A percentile compares a stretch with the other conserved stretches of the same genome.
These are phyloP conservation scores for Xestoiulus laeticollis DNA, from an alignment of 2,888 invertebrate genomes.

Conservation along the genomic window DNA sequence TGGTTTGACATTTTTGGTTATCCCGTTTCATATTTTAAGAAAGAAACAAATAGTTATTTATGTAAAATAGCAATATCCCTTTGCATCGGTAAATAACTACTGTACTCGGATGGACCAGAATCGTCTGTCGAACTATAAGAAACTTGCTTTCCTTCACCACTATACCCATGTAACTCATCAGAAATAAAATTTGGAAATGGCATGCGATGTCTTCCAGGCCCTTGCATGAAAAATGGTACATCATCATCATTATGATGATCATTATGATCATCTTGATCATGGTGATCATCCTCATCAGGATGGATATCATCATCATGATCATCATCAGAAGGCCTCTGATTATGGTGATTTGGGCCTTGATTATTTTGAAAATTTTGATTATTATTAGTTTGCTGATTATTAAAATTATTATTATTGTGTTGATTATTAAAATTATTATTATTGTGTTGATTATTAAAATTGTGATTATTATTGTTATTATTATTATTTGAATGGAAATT, in stretches of 20 bases:
- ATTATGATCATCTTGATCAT: neutral
- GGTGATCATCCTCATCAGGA: neutral
- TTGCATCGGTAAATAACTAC: constrained; percentile 52
- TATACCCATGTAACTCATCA: constrained; percentile 37
- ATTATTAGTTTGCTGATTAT: neutral
- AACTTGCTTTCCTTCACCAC: constrained; percentile 11
- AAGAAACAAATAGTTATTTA: constrained; percentile 42
- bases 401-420: too few relatives aligned
- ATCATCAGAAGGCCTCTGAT: constrained; percentile 9
- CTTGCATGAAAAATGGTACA: neutral
- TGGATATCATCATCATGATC: neutral
- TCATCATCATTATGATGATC: constrained; percentile 27
- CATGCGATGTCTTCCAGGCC: neutral
- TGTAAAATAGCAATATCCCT: constrained; percentile 44
- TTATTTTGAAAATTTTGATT: neutral
- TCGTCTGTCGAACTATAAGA: constrained; percentile 42
- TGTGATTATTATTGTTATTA: neutral
- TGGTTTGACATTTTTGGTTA: constrained; percentile 23
- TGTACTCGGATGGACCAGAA: constrained; percentile 39
- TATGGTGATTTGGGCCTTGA: neutral
- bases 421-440: neutral
- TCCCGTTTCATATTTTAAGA: neutral
- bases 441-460: neutral
- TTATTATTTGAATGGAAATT: neutral
- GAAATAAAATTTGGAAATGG: constrained; percentile 47